Conservation (phyloP, 2,797 vertebrate genomes). For the Notoglanidium macrostoma region DNA sequence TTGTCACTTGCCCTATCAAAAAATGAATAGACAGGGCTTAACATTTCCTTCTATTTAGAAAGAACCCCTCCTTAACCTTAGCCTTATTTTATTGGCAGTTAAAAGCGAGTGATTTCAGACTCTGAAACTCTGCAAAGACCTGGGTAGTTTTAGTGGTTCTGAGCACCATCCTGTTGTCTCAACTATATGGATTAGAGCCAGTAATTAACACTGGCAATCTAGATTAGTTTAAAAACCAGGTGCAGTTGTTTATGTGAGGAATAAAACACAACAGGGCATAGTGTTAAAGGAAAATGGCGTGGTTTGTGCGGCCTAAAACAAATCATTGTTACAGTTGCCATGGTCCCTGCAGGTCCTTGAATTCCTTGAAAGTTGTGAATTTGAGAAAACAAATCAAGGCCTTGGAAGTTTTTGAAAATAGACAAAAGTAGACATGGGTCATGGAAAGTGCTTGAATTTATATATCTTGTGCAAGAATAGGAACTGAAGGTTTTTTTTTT, state of each 20-base stretch:
- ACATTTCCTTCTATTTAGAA: conserved; percentile 16
- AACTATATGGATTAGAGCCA: not conserved
- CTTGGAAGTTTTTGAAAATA: too few species aligned
- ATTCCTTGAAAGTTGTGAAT: too few species aligned
- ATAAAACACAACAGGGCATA: not conserved
- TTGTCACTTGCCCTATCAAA: conserved; percentile 36
- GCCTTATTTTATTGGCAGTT: not conserved
- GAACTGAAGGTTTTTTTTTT: too few species aligned
- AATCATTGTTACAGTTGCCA: not conserved
- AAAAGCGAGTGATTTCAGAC: not conserved
- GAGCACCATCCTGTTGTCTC: not conserved
- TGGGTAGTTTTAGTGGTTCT: not conserved
- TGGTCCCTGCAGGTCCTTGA: too few species aligned
- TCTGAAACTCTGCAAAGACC: not conserved
- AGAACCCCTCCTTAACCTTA: not conserved
- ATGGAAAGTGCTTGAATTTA: too few species aligned
- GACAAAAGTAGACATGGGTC: too few species aligned
- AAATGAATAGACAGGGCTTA: conserved; percentile 20
- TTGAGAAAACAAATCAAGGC: too few species aligned
- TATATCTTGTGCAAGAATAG: too few species aligned
- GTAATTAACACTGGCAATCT: not conserved
- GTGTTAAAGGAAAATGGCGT: not conserved
- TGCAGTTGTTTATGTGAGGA: not conserved
- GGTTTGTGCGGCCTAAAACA: not conserved
- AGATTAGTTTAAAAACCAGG: not conserved